Base-by-base conservation (phyloP, 2,888 invertebrate species). In the Leistus spinibarbis region DNA sequence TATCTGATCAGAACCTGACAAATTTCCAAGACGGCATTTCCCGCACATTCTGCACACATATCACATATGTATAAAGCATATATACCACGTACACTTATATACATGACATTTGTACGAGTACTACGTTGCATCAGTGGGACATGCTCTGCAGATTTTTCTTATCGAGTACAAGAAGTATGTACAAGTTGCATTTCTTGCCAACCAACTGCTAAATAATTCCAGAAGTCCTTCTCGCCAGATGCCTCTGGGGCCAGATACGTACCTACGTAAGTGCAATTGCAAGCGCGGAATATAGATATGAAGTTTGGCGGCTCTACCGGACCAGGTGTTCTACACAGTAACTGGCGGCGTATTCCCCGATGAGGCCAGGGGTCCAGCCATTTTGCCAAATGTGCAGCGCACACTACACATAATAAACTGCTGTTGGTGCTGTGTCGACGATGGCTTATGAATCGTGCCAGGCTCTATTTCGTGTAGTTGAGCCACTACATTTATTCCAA, bases 311-410 rank as follows among this genome's bases (percentile, higher is more conserved):
- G 9, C 16, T 57, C 10, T 16, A 9, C 40, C 66, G 57, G 67
- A 67, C 67, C 60, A 67, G 67, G 67, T 73, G 73, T 73, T 67
- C 57, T 62, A 67, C 67, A 72, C 60, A 66, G 60, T 65, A 65
- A 65, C 56, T 65, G 67, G 67, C 67, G 67, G 5, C 60, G 66
- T 73, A 73, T 73, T 73, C 73, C 73, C 73, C 54, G 27, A 23
- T 54, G 71, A 54, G 53, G 27, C 24, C 57, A 19, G 20, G 57
- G 60, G 24, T 66, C 22, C 53, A 54, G 73, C 62, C 66, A 73
- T 73, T 67, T 73, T 73, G 67, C 40, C 53, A 67, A 73, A 73
- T 73, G 73, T 73, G 73, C 67, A 67, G 66, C 66, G 67, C 73
- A 73, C 60, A 62, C 62, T 57, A 54, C 73, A 73, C 73, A 73